These are phyloP conservation scores for Gadus macrocephalus DNA, from an alignment of 2,113 vertebrate species.

Conservation along the genomic window DNA sequence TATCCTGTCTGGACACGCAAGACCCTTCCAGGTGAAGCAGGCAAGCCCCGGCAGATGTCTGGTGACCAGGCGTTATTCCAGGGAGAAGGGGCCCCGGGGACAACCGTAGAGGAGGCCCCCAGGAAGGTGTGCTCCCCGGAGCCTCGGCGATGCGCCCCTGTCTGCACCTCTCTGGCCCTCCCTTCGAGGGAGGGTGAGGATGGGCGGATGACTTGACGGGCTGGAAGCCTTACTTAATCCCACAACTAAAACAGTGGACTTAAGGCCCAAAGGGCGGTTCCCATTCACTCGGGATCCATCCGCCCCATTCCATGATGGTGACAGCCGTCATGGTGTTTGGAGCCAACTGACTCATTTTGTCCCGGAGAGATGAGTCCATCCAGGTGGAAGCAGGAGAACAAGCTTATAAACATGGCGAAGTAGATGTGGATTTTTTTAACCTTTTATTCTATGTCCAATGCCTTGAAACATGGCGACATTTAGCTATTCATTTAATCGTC, in stretches of 20 bases:
- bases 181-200: constrained; percentile 1
- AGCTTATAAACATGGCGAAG: too few relatives aligned
- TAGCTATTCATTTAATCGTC: too few relatives aligned
- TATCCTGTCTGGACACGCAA: constrained; percentile 62
- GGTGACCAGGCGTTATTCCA: constrained; percentile 31
- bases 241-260: constrained; percentile 2
- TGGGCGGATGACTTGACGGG: constrained; percentile 8
- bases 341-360: too few relatives aligned
- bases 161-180: neutral
- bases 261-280: constrained; percentile 11
- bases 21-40: constrained; percentile 44
- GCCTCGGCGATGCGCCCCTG: constrained; percentile 11
- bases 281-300: constrained; percentile 15
- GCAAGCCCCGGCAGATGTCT: constrained; percentile 50
- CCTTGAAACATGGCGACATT: too few relatives aligned
- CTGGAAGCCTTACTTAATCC: constrained; percentile 5
- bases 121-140: too few relatives aligned
- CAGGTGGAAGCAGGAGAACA: too few relatives aligned
- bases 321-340: neutral
- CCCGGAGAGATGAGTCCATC: too few relatives aligned
- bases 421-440: too few relatives aligned
- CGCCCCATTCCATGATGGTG: constrained; percentile 36
- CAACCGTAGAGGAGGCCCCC: neutral
- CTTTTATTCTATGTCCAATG: too few relatives aligned
- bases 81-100: constrained; percentile 48